A percentile compares a stretch with the other conserved stretches of the same genome.
Evolutionary conservation across 2,888 invertebrate species (phyloP).

Genomic region (Meganola albula): DNA sequence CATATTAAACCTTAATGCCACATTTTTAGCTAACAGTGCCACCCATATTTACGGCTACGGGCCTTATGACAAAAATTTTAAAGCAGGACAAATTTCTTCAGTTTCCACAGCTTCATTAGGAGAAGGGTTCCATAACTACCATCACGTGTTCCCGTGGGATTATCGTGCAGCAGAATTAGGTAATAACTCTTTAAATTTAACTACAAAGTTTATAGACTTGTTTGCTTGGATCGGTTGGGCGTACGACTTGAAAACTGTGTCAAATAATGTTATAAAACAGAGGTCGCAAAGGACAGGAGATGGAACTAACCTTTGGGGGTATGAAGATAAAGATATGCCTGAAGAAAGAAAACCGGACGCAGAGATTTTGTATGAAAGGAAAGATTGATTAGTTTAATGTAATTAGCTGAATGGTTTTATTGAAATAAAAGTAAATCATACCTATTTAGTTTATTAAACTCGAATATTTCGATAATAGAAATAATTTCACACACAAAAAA

Average conservation of each 20-base stretch:
- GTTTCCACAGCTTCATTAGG: constrained; percentile 36
- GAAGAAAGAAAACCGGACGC: neutral
- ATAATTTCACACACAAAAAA: no score
- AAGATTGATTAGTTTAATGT: no score
- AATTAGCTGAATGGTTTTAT: no score
- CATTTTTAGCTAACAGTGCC: constrained; percentile 81
- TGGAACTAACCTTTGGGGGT: constrained; percentile 12
- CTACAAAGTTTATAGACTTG: constrained; percentile 45
- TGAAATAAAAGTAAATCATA: no score
- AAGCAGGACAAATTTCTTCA: constrained; percentile 29
- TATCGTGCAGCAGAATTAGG: constrained; percentile 44
- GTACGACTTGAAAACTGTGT: constrained; percentile 42
- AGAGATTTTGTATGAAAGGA: neutral
- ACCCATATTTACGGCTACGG: constrained; percentile 74
- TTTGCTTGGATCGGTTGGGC: constrained; percentile 50
- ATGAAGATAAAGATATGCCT: neutral
- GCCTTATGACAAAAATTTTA: constrained; percentile 56
- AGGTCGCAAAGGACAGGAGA: constrained; percentile 35
- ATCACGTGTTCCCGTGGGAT: constrained; percentile 49
- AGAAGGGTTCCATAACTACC: constrained; percentile 52
- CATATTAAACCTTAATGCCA: constrained; percentile 69
- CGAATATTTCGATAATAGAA: no score
- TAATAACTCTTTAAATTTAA: constrained; percentile 29
- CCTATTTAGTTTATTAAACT: no score
- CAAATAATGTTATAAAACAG: constrained; percentile 23